Conservation (phyloP, 2,113 vertebrate genomes). For the Greenwoodochromis staneri region DNA sequence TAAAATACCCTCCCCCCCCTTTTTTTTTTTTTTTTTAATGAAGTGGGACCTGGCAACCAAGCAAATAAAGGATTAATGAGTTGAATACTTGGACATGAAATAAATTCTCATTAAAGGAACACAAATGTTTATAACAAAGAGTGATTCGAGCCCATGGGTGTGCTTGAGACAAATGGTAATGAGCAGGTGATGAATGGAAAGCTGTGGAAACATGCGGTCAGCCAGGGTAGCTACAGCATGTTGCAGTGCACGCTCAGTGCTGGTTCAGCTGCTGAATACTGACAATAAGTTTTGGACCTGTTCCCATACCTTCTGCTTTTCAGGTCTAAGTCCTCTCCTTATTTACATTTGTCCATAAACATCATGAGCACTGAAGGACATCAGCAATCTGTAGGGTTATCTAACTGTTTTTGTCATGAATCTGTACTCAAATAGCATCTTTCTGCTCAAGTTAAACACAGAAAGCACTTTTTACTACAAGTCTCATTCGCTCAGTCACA, state of each 20-base stretch:
- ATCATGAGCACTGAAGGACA: not conserved
- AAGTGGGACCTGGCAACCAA: not conserved
- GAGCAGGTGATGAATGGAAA: not conserved
- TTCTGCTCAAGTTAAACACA: not conserved
- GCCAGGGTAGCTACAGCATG: not conserved
- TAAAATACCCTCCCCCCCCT: no score
- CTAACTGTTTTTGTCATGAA: not conserved
- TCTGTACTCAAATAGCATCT: not conserved
- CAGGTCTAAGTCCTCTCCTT: not conserved
- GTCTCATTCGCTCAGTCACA: rapidly evolving
- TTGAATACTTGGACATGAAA: not conserved
- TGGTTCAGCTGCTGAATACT: constrained; percentile 22
- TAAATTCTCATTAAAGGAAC: not conserved
- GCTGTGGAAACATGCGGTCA: constrained; percentile 7
- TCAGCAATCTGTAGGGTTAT: not conserved
- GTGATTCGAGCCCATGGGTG: not conserved
- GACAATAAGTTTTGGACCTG: not conserved
- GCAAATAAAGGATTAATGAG: not conserved
- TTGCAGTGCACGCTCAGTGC: constrained; percentile 18
- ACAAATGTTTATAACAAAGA: not conserved
- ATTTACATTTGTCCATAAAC: not conserved
- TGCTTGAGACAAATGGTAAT: not conserved
- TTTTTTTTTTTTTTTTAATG: not conserved
- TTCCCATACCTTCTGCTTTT: not conserved
- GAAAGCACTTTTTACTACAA: not conserved